phyloP scores from a whole-genome alignment of 1,140 invertebrate genomes.

The Platorchestia sp. region DNA sequence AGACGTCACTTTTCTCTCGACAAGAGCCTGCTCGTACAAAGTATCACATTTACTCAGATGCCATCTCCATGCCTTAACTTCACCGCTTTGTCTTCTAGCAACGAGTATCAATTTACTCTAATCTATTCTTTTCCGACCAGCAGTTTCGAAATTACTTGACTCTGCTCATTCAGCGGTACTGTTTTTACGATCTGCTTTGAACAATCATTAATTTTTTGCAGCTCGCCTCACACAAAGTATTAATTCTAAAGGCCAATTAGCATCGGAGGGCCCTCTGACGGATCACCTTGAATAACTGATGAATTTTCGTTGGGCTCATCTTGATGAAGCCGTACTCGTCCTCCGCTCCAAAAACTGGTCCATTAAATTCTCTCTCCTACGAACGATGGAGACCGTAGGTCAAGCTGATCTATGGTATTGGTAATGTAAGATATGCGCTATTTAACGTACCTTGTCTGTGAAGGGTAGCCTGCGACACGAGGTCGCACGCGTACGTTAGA shows the following conservation, averaged over 20 bases:
- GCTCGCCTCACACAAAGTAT: neutral
- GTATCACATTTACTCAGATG: neutral
- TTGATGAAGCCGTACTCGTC: slow-evolving; percentile 5
- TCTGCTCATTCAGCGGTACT: neutral
- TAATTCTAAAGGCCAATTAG: slow-evolving; percentile 31
- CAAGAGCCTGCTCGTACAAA: neutral
- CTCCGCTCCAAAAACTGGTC: neutral
- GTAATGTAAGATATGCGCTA: neutral
- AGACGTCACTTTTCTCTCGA: neutral
- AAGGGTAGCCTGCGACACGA: neutral
- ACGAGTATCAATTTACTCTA: neutral
- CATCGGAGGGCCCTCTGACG: slow-evolving; percentile 3
- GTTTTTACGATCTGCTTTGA: neutral
- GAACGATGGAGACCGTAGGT: neutral
- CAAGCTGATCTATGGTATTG: neutral
- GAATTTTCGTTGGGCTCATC: slow-evolving; percentile 5
- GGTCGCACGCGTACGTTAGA: neutral
- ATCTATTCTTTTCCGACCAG: neutral
- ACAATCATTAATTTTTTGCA: neutral
- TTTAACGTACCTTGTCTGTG: neutral
- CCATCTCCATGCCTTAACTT: neutral
- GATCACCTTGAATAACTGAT: slow-evolving; percentile 46
- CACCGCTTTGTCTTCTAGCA: neutral
- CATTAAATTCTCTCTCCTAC: neutral
- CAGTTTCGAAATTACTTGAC: neutral